Percentiles rank a stretch among this genome's conserved stretches.
phyloP scores from a whole-genome alignment of 2,888 invertebrate genomes.

The Apamea epomidion region DNA sequence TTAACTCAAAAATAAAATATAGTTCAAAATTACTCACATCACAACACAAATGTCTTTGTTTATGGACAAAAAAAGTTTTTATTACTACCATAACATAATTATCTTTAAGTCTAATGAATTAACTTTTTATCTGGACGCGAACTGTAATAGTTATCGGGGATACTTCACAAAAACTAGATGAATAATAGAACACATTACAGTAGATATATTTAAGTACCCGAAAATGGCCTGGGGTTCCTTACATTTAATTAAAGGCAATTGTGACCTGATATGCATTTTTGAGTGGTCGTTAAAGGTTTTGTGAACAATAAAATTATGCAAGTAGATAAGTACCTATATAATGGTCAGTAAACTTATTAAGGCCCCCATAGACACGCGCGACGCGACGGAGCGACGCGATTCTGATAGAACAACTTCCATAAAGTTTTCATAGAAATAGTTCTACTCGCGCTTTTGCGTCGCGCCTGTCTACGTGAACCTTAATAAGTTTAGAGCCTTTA shows the following conservation, averaged over 20 bases:
- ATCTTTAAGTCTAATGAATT: constrained; percentile 60
- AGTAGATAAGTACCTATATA: background rate
- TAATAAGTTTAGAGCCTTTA: background rate
- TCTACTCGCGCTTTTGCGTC: no score
- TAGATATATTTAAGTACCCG: constrained; percentile 48
- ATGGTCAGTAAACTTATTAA: constrained; percentile 9
- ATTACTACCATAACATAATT: constrained; percentile 47
- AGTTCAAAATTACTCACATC: constrained; percentile 25
- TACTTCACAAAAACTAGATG: constrained; percentile 58
- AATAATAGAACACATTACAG: constrained; percentile 50
- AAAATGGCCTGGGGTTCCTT: constrained; percentile 54
- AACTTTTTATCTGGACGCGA: constrained; percentile 53
- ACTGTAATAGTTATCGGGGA: constrained; percentile 39
- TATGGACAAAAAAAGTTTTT: constrained; percentile 43
- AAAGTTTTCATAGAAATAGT: no score
- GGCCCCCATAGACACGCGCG: no score
- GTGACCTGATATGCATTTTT: constrained; percentile 52
- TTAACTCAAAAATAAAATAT: no score
- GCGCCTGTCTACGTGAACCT: no score
- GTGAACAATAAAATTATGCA: constrained; percentile 54
- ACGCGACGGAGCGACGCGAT: no score
- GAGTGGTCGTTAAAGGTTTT: constrained; percentile 47
- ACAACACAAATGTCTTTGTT: constrained; percentile 57
- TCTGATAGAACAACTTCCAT: no score
- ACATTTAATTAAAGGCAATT: constrained; percentile 59